Evolutionary conservation across 2,797 vertebrate genomes (phyloP).

Genomic region (Notoglanidium macrostoma): DNA sequence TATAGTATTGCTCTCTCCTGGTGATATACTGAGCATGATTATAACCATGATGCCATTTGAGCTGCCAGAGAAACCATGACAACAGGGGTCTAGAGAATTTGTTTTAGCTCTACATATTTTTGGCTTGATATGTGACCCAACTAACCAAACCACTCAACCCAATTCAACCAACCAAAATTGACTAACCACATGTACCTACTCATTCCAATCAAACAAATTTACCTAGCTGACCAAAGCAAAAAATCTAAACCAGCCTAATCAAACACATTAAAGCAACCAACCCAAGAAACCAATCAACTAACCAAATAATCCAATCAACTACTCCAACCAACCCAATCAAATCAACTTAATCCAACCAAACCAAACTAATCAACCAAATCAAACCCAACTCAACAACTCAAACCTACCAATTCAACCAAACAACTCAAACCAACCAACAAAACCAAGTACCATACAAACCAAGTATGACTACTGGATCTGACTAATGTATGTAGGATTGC

Average conservation of each 20-base stretch:
- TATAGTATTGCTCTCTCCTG: constrained; percentile 5
- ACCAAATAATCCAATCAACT: not conserved
- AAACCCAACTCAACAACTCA: not conserved
- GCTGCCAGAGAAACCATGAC: constrained; percentile 25
- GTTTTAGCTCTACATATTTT: not conserved
- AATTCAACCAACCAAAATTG: not conserved
- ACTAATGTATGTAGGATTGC: not conserved
- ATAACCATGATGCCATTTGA: constrained; percentile 19
- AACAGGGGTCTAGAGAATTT: not conserved
- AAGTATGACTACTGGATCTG: not conserved
- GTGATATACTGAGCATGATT: constrained; percentile 26
- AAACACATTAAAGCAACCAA: not conserved
- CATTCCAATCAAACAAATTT: not conserved
- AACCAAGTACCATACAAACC: not conserved
- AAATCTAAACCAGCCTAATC: not conserved
- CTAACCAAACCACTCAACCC: not conserved
- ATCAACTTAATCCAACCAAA: not conserved
- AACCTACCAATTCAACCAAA: not conserved
- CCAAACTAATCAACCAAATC: not conserved
- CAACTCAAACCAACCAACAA: not conserved
- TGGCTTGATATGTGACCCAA: not conserved
- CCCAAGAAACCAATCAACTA: not conserved
- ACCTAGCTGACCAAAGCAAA: not conserved
- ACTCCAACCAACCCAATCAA: not conserved
- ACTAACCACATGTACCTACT: not conserved